A percentile compares a stretch with the other conserved stretches of the same genome.
Conservation (phyloP, 2,113 vertebrate species). For the rabbit (Oryctolagus cuniculus) region DNA sequence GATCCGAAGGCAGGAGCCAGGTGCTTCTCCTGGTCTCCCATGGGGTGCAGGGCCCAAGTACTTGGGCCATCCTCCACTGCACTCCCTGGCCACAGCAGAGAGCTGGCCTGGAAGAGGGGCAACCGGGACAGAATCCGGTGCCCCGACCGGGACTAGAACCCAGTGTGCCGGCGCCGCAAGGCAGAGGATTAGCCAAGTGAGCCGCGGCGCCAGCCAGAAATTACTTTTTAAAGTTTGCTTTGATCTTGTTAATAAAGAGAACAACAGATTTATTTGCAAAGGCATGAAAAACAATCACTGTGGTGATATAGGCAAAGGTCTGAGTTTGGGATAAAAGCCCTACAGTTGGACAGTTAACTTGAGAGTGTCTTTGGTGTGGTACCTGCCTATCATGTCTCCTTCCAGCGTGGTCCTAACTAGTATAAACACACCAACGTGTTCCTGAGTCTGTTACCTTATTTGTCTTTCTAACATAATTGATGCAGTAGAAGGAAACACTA, state of each 20-base stretch:
- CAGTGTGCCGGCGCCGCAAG: too few relatives aligned
- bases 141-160: too few relatives aligned
- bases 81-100: too few relatives aligned
- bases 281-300: background rate
- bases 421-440: background rate
- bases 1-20: too few relatives aligned
- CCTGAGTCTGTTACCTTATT: background rate
- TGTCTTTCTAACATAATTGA: background rate
- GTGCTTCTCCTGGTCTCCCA: too few relatives aligned
- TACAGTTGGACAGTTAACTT: background rate
- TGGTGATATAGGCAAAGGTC: background rate
- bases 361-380: background rate
- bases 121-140: too few relatives aligned
- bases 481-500: background rate
- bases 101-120: too few relatives aligned
- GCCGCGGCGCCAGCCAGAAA: too few relatives aligned
- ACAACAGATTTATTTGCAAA: background rate
- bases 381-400: background rate
- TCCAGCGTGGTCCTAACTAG: background rate
- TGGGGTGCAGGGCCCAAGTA: too few relatives aligned
- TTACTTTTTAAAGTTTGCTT: slow-evolving; percentile 15
- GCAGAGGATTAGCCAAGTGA: too few relatives aligned
- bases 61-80: too few relatives aligned
- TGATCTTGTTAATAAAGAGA: slow-evolving; percentile 33
- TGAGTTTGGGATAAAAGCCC: background rate